phyloP scores from a whole-genome alignment of 2,113 vertebrate genomes.

The Ochotona curzoniae region DNA sequence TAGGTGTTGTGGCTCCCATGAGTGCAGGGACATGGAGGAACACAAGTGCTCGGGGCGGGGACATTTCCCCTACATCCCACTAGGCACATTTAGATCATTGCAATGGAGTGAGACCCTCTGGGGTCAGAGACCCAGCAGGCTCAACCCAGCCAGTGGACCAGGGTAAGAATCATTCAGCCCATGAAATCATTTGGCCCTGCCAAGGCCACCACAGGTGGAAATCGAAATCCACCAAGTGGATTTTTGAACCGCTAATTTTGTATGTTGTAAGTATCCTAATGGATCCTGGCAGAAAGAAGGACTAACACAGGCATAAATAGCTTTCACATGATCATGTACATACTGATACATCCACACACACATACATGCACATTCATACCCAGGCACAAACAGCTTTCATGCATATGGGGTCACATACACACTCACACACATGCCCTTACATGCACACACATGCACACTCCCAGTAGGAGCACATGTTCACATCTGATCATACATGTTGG shows the following conservation, averaged over 20 bases:
- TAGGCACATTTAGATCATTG: constrained; percentile 74
- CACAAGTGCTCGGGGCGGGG: constrained; percentile 65
- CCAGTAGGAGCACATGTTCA: background rate
- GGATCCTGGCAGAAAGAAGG: background rate
- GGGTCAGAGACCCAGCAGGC: constrained; percentile 62
- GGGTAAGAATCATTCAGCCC: too few relatives aligned
- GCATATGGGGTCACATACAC: background rate
- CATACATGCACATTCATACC: background rate
- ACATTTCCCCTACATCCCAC: constrained; percentile 66
- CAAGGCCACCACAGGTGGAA: too few relatives aligned
- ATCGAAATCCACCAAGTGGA: too few relatives aligned
- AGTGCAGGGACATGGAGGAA: constrained; percentile 66
- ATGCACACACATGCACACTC: background rate
- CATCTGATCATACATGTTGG: background rate
- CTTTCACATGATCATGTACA: background rate
- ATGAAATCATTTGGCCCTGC: too few relatives aligned
- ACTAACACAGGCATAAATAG: background rate
- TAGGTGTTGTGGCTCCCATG: constrained; percentile 68
- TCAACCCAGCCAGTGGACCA: constrained; percentile 61
- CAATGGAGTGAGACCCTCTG: constrained; percentile 76
- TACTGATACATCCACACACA: background rate
- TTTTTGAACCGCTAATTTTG: too few relatives aligned
- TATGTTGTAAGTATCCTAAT: too few relatives aligned
- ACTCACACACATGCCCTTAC: background rate
- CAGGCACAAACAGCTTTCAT: background rate